Percentiles rank a stretch among this genome's conserved stretches.
phyloP scores from a whole-genome alignment of 92 coral and sea anemone genomes.

The Phenganax stokvisi region DNA sequence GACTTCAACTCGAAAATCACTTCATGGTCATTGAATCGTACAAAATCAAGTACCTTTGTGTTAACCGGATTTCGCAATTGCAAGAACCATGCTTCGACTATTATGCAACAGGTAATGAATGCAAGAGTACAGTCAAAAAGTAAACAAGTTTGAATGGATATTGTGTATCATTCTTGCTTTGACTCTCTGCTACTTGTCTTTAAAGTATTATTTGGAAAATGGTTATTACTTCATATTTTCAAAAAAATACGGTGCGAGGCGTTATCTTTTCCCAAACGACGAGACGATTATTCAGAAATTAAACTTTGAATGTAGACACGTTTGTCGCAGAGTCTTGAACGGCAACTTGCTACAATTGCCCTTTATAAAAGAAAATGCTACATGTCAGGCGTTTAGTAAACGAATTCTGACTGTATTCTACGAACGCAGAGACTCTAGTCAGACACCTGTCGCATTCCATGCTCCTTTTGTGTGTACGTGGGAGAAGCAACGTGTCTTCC shows the following conservation, averaged over 20 bases:
- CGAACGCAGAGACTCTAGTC: neutral
- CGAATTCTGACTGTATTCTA: neutral
- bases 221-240: neutral
- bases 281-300: neutral
- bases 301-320: neutral
- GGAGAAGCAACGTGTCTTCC: neutral
- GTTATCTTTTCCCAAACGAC: neutral
- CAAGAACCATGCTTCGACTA: too few relatives aligned
- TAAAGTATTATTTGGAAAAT: slow-evolving; percentile 1
- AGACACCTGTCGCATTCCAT: slow-evolving; percentile 5
- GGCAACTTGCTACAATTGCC: neutral
- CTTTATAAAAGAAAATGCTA: neutral
- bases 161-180: neutral
- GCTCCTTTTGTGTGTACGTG: slow-evolving; percentile 11
- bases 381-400: neutral
- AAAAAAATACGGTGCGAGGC: slow-evolving; percentile 2
- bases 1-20: too few relatives aligned
- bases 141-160: too few relatives aligned
- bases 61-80: too few relatives aligned
- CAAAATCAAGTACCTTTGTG: too few relatives aligned
- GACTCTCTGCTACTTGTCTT: neutral
- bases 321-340: neutral
- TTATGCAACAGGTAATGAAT: too few relatives aligned
- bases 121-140: too few relatives aligned
- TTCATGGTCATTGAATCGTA: too few relatives aligned